phyloP scores from a whole-genome alignment of 1,140 invertebrate genomes.

The Drosophila tristis region DNA sequence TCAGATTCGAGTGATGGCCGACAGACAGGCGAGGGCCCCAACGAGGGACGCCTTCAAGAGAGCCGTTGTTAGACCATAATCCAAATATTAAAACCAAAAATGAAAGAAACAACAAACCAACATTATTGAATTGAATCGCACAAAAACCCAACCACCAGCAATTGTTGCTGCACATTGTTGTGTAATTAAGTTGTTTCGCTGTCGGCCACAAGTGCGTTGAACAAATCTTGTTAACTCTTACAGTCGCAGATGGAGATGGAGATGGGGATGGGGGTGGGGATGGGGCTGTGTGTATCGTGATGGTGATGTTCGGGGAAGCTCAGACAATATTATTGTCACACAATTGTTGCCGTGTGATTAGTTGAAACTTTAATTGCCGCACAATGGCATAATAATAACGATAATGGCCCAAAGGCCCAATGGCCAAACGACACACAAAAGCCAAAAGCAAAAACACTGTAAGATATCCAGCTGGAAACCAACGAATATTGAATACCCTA shows the following conservation, averaged over 20 bases:
- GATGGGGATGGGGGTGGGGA: background rate
- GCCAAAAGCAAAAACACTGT: constrained; percentile 1
- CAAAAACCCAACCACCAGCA: constrained; percentile 36
- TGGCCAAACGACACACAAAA: background rate
- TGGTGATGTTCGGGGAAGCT: background rate
- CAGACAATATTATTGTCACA: constrained; percentile 76
- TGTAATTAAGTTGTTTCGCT: constrained; percentile 80
- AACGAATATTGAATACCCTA: constrained; percentile 9
- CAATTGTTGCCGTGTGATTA: constrained; percentile 71
- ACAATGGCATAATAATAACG: constrained; percentile 66
- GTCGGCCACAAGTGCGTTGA: constrained; percentile 44
- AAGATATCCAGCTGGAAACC: background rate
- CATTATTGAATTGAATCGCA: constrained; percentile 39
- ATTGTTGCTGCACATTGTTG: constrained; percentile 49
- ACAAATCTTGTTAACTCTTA: constrained; percentile 64
- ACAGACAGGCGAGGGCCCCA: background rate
- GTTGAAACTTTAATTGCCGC: constrained; percentile 76
- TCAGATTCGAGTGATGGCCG: constrained; percentile 25
- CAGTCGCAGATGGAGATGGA: no score
- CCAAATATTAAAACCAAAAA: constrained; percentile 1
- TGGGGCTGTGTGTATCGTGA: background rate
- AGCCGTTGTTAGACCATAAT: constrained; percentile 54
- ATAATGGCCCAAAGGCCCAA: constrained; percentile 42
- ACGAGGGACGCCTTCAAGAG: constrained; percentile 18
- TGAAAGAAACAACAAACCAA: constrained; percentile 23